A percentile compares a stretch with the other conserved stretches of the same genome.
Evolutionary conservation across 2,888 invertebrate genomes (phyloP).

Genomic region (Carabus problematicus): DNA sequence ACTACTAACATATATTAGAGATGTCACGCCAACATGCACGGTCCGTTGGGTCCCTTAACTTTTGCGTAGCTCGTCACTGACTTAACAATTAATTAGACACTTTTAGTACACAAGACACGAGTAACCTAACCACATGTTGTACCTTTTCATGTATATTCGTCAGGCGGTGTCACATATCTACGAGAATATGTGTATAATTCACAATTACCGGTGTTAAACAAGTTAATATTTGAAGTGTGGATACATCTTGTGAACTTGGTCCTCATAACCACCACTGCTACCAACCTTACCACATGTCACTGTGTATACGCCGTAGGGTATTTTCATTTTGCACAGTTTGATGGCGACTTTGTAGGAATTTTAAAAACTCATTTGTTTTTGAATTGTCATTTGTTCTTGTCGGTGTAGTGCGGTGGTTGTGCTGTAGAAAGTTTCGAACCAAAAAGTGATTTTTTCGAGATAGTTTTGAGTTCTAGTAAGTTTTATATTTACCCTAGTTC

Average conservation of each 20-base stretch:
- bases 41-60: background rate
- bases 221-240: constrained; percentile 30
- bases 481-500: too few relatives aligned
- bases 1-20: background rate
- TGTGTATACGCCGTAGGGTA: background rate
- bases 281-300: background rate
- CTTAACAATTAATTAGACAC: constrained; percentile 23
- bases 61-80: constrained; percentile 4
- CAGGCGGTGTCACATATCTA: constrained; percentile 20
- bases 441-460: constrained; percentile 8
- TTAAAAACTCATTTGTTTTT: constrained; percentile 34
- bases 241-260: constrained; percentile 18
- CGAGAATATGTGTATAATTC: constrained; percentile 19
- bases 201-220: constrained; percentile 29
- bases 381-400: constrained; percentile 30
- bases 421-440: constrained; percentile 4
- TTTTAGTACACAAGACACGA: constrained; percentile 24
- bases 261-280: background rate
- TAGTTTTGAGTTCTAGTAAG: too few relatives aligned
- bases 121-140: background rate
- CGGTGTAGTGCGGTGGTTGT: background rate
- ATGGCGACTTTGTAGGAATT: constrained; percentile 22
- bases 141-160: constrained; percentile 26
- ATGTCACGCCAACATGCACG: background rate
- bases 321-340: constrained; percentile 16